phyloP scores from a whole-genome alignment of 2,113 vertebrate species.

The Lophura nycthemera region DNA sequence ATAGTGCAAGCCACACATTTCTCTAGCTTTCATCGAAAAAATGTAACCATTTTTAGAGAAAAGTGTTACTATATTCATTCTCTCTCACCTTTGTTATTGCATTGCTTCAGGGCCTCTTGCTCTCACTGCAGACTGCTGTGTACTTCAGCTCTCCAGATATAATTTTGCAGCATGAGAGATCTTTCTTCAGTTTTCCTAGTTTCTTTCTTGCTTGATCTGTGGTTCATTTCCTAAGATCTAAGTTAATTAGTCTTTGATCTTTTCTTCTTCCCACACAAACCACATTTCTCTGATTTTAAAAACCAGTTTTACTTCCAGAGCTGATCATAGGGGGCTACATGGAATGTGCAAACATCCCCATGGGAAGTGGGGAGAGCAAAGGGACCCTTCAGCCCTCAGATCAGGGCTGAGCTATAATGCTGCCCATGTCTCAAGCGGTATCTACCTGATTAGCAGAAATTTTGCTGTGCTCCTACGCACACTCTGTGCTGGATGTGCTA shows the following conservation, averaged over 20 bases:
- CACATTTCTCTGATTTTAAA: background rate
- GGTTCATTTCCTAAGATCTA: background rate
- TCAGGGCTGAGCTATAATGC: background rate
- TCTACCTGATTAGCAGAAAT: background rate
- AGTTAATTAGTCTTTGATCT: constrained; percentile 27
- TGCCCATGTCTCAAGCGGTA: background rate
- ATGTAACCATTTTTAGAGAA: background rate
- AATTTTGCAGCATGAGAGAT: background rate
- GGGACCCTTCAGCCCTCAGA: background rate
- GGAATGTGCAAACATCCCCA: background rate
- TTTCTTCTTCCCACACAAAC: constrained; percentile 12
- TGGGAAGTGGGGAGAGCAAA: background rate
- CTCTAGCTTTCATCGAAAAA: background rate
- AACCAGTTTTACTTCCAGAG: background rate
- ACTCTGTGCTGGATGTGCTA: background rate
- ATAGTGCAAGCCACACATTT: background rate
- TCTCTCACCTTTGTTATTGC: background rate
- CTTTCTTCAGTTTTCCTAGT: background rate
- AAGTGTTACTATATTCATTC: background rate
- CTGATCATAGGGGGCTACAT: background rate
- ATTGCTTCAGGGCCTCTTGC: background rate
- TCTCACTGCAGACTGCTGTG: background rate
- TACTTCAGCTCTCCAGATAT: background rate
- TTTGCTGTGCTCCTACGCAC: background rate
- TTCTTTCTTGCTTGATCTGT: background rate